phyloP scores from a whole-genome alignment of 1,140 invertebrate species.

The Drosophila parabipectinata region DNA sequence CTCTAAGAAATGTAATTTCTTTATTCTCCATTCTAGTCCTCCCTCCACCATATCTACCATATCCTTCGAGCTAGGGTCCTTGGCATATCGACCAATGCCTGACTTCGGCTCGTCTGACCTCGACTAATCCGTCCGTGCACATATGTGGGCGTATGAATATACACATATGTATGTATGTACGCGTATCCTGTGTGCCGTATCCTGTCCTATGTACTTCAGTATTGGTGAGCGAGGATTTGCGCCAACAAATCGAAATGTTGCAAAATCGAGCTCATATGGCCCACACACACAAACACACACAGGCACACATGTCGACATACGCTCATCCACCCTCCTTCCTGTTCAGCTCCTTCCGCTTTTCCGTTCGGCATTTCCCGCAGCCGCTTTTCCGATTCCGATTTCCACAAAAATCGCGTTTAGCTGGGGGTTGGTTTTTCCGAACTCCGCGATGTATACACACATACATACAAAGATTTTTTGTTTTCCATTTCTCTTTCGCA shows the following conservation, averaged over 20 bases:
- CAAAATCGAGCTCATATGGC: conserved; percentile 77
- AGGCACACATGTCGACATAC: conserved; percentile 25
- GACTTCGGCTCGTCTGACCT: conserved; percentile 36
- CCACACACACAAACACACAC: conserved; percentile 43
- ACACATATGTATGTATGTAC: conserved; percentile 17
- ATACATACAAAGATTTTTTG: conserved; percentile 51
- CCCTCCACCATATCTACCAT: conserved; percentile 5
- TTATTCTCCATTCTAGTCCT: conserved; percentile 3
- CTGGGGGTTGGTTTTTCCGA: conserved; percentile 76
- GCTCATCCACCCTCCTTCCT: conserved; percentile 50
- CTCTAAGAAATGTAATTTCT: neutral
- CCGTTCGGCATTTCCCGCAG: conserved; percentile 44
- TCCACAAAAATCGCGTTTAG: conserved; percentile 52
- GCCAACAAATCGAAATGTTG: conserved; percentile 81
- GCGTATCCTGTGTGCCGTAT: conserved; percentile 27
- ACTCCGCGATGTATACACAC: conserved; percentile 48
- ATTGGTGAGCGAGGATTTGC: conserved; percentile 53
- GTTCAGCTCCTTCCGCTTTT: neutral
- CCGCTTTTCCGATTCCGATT: conserved; percentile 53
- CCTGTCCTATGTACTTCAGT: conserved; percentile 27
- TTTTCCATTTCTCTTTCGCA: conserved; percentile 74
- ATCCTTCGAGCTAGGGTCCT: conserved; percentile 9
- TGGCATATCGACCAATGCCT: conserved; percentile 50
- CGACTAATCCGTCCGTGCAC: conserved; percentile 64
- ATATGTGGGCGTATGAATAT: conserved; percentile 71